A percentile compares a stretch with the other conserved stretches of the same genome.
phyloP scores from a whole-genome alignment of 1,140 invertebrate species.

The Bombyx mori region DNA sequence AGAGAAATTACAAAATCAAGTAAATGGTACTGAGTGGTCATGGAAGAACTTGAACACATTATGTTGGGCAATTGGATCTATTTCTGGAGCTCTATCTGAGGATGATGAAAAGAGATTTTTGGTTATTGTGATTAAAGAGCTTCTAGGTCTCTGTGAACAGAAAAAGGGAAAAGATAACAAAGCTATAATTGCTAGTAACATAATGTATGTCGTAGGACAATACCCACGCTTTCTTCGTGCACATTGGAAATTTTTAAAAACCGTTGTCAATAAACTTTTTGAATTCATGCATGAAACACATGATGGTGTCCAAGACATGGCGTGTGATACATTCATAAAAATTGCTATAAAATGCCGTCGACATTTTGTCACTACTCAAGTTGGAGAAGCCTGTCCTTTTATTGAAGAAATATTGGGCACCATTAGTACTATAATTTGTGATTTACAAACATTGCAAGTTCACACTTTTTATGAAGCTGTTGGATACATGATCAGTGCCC shows the following conservation, averaged over 20 bases:
- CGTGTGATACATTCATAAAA: conserved; percentile 99
- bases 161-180: conserved; percentile 99
- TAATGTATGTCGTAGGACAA: conserved; percentile 99
- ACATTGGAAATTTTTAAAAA: conserved; percentile 99
- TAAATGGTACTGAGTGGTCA: conserved; percentile 99
- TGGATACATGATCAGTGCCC: conserved; percentile 98
- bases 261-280: conserved; percentile 99
- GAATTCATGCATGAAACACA: conserved; percentile 99
- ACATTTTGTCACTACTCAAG: conserved; percentile 97
- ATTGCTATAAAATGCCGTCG: conserved; percentile 99
- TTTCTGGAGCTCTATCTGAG: conserved; percentile 98
- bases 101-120: conserved; percentile 99
- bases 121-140: conserved; percentile 99
- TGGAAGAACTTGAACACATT: conserved; percentile 99
- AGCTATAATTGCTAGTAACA: conserved; percentile 99
- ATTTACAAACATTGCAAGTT: conserved; percentile 98
- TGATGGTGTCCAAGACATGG: conserved; percentile 99
- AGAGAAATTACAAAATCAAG: conserved; percentile 98
- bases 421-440: conserved; percentile 98
- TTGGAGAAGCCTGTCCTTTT: conserved; percentile 97
- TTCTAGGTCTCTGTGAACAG: conserved; percentile 98
- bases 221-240: conserved; percentile 98
- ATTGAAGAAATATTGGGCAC: conserved; percentile 98
- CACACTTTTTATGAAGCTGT: conserved; percentile 99
- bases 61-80: conserved; percentile 99